These are phyloP conservation scores for Vireo altiloquus DNA, from an alignment of 2,113 vertebrate genomes.

Conservation along the genomic window DNA sequence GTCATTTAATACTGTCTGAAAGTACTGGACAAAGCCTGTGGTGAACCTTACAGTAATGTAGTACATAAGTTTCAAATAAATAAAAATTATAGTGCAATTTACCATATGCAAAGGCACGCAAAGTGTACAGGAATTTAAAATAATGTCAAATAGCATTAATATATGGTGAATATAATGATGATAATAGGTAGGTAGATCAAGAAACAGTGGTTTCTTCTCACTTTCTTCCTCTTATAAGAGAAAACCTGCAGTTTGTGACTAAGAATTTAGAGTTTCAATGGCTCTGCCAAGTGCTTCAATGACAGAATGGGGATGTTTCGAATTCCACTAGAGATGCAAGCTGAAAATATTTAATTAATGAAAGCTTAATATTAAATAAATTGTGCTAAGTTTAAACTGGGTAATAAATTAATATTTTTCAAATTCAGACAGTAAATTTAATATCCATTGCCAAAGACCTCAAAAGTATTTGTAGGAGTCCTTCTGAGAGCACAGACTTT, in stretches of 20 bases:
- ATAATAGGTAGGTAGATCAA: background rate
- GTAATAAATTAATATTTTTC: background rate
- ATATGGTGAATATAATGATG: background rate
- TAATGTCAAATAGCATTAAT: background rate
- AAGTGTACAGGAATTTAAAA: background rate
- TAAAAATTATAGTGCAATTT: background rate
- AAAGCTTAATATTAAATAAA: background rate
- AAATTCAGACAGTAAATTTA: background rate
- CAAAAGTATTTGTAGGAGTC: background rate
- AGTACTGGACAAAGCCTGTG: background rate
- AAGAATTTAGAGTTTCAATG: background rate
- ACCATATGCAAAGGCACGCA: background rate
- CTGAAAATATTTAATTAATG: background rate
- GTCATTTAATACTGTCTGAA: background rate
- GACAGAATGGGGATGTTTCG: background rate
- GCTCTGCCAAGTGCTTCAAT: background rate
- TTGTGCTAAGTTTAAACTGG: background rate
- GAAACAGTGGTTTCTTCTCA: background rate
- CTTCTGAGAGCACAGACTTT: background rate
- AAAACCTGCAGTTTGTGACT: background rate
- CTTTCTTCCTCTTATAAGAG: background rate
- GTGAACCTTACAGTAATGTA: background rate
- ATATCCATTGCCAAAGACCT: background rate
- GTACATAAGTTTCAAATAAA: background rate
- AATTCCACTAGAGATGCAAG: background rate